A percentile compares a stretch with the other conserved stretches of the same genome.
Conservation (phyloP, 2,797 vertebrate species). For the Pterois miles region DNA sequence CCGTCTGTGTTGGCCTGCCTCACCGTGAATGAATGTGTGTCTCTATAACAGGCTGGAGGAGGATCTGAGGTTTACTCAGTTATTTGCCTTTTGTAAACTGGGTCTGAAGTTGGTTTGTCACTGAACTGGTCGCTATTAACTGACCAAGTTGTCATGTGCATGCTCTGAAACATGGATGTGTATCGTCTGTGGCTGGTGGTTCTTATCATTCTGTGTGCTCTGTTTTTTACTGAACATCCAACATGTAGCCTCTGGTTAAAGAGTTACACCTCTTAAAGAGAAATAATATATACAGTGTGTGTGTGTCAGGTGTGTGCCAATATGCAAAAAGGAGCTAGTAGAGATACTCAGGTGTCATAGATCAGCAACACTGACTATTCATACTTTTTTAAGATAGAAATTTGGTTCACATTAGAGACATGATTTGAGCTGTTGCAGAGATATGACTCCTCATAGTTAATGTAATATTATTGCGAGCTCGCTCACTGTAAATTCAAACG, state of each 20-base stretch:
- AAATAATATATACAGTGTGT: neutral
- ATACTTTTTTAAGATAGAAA: no score
- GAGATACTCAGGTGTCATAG: neutral
- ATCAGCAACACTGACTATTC: neutral
- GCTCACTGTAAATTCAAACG: no score
- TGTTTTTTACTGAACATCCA: neutral
- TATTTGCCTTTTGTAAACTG: neutral
- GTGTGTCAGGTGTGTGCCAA: no score
- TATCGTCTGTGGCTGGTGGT: fast-evolving
- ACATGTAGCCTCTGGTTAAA: neutral
- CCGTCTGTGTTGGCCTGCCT: neutral
- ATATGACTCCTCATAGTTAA: no score
- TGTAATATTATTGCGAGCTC: no score
- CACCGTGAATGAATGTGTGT: neutral
- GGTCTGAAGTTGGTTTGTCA: neutral
- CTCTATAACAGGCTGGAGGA: neutral
- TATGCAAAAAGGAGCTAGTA: neutral
- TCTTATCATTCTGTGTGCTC: neutral
- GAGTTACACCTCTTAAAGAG: no score
- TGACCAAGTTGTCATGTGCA: neutral
- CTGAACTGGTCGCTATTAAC: neutral
- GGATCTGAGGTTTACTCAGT: neutral
- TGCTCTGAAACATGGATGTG: neutral
- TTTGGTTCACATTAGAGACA: no score
- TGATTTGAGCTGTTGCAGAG: no score